Conservation (phyloP, 2,888 invertebrate species). For the Creontiades dilutus region DNA sequence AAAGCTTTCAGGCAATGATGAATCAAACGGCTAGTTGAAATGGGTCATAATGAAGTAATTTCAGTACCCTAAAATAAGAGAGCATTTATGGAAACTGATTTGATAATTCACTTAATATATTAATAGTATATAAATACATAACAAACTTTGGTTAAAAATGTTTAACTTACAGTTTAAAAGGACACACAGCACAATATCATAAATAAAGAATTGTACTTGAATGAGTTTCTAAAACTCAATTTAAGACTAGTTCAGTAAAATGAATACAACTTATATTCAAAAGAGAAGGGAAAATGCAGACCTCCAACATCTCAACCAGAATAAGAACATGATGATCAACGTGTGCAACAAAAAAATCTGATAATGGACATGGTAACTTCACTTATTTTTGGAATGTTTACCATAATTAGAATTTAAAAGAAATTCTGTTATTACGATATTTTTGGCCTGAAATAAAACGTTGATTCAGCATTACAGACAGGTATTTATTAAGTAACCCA, state of each 20-base stretch:
- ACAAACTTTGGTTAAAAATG: conserved; percentile 70
- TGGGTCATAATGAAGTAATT: neutral
- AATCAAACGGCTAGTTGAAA: neutral
- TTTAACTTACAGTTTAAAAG: conserved; percentile 48
- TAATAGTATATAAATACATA: conserved; percentile 64
- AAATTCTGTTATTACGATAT: neutral
- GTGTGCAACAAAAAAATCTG: neutral
- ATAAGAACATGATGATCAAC: conserved; percentile 30
- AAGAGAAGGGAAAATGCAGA: conserved; percentile 50
- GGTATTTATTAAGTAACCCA: neutral
- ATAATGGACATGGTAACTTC: conserved; percentile 56
- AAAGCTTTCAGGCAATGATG: neutral
- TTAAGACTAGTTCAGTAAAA: conserved; percentile 60
- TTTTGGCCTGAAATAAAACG: neutral
- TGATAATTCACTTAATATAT: conserved; percentile 37
- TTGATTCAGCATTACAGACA: too few species aligned
- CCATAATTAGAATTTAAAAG: neutral
- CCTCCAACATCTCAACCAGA: conserved; percentile 5
- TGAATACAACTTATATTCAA: conserved; percentile 32
- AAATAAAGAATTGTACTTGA: conserved; percentile 50
- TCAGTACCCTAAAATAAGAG: conserved; percentile 5
- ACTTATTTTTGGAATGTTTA: conserved; percentile 45
- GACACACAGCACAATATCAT: conserved; percentile 63
- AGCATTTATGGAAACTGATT: conserved; percentile 27
- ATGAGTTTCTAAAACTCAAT: conserved; percentile 52